Conservation (phyloP, 92 coral and sea anemone genomes). For the Nematostella vectensis region DNA sequence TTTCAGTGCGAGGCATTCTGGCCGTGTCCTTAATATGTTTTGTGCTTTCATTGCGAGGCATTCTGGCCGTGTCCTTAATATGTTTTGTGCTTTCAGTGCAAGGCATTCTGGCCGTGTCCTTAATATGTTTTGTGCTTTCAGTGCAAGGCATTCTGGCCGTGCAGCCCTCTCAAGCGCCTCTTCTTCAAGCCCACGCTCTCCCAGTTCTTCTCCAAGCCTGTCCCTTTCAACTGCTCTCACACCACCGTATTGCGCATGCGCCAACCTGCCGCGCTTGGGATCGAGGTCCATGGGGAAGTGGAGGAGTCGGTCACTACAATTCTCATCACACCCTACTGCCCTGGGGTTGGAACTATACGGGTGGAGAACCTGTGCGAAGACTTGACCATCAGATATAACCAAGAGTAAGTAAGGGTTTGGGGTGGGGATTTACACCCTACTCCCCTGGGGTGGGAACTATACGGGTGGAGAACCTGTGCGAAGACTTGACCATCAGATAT, state of each 20-base stretch:
- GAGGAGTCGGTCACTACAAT: conserved; percentile 82
- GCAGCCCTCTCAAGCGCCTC: conserved; percentile 34
- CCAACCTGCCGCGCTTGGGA: conserved; percentile 52
- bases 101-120: no score
- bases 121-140: no score
- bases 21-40: no score
- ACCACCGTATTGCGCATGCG: conserved; percentile 80
- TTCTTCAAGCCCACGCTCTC: conserved; percentile 61
- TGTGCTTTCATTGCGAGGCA: no score
- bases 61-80: no score
- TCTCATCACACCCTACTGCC: conserved; percentile 66
- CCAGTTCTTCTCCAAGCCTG: conserved; percentile 53
- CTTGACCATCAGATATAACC: conserved; percentile 56
- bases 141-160: conserved; percentile 93
- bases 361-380: conserved; percentile 84
- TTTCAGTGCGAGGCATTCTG: no score
- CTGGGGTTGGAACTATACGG: conserved; percentile 72
- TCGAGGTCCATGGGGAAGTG: conserved; percentile 81
- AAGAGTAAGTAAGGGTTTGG: conserved; percentile 56
- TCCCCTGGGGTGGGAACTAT: no score
- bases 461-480: no score
- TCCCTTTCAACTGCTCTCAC: conserved; percentile 50
- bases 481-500: no score
- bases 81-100: no score
- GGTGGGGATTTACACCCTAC: no score